Percentiles rank a stretch among this genome's conserved stretches.
phyloP scores from a whole-genome alignment of 2,113 vertebrate species.

The Neoarius graeffei region DNA sequence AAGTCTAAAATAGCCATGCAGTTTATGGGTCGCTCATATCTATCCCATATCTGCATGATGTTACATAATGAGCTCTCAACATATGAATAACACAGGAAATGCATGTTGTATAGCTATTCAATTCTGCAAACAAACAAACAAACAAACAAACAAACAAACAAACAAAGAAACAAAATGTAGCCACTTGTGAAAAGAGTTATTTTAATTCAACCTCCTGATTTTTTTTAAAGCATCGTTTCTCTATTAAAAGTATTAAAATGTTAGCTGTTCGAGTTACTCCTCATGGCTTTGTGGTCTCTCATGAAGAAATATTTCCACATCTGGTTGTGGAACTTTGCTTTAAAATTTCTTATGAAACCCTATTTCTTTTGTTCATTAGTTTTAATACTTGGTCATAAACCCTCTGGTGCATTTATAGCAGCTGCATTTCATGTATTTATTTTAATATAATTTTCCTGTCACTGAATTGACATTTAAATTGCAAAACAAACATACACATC shows the following conservation, averaged over 20 bases:
- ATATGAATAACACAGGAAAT: background rate
- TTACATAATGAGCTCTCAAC: background rate
- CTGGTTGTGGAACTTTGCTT: background rate
- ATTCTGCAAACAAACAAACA: background rate
- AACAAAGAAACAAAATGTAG: background rate
- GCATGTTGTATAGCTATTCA: background rate
- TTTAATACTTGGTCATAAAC: slow-evolving; percentile 2
- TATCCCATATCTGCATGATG: background rate
- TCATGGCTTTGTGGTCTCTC: background rate
- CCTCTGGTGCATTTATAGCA: background rate
- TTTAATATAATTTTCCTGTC: background rate
- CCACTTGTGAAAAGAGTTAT: background rate
- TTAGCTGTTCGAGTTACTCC: background rate
- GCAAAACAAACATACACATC: background rate
- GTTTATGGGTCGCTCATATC: background rate
- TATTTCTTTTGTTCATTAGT: slow-evolving; percentile 11
- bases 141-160: background rate
- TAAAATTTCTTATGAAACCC: background rate
- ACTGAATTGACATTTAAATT: background rate
- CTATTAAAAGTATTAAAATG: background rate
- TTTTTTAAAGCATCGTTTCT: background rate
- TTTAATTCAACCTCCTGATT: background rate
- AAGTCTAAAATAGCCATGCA: background rate
- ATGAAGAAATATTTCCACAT: slow-evolving; percentile 16
- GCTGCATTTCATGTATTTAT: background rate